These are phyloP conservation scores for Clusia tigrina DNA, from an alignment of 2,888 invertebrate species.

Conservation along the genomic window DNA sequence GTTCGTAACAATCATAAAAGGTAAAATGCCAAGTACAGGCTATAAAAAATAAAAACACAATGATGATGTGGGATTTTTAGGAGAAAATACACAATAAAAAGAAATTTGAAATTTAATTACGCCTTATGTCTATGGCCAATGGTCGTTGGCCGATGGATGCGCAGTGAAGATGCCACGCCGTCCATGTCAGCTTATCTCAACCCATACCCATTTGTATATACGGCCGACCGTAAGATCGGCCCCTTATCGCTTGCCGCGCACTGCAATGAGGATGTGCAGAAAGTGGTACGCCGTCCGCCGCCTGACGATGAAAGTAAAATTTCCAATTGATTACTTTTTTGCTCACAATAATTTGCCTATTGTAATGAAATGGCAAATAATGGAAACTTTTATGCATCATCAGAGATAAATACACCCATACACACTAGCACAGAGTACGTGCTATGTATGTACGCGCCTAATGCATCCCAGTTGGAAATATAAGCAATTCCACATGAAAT, in stretches of 20 bases:
- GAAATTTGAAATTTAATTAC: not conserved
- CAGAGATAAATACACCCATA: no score
- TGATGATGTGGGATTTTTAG: not conserved
- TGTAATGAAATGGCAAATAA: not conserved
- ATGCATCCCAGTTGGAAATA: no score
- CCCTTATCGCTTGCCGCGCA: not conserved
- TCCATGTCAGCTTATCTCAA: no score
- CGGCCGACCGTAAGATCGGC: not conserved
- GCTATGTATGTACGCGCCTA: no score
- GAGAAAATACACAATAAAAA: not conserved
- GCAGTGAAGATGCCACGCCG: no score
- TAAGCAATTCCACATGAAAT: no score
- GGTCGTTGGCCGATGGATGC: no score
- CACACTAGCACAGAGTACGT: no score
- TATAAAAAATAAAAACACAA: not conserved
- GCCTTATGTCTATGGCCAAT: no score
- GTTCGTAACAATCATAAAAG: no score
- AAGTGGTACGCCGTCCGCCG: not conserved
- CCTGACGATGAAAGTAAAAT: not conserved
- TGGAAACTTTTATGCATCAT: no score
- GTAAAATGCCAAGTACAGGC: not conserved
- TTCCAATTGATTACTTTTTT: not conserved
- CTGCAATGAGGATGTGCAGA: not conserved
- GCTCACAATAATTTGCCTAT: not conserved
- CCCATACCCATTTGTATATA: no score